Evolutionary conservation across 2,797 vertebrate species (phyloP).

Genomic region (Chiloscyllium punctatum): DNA sequence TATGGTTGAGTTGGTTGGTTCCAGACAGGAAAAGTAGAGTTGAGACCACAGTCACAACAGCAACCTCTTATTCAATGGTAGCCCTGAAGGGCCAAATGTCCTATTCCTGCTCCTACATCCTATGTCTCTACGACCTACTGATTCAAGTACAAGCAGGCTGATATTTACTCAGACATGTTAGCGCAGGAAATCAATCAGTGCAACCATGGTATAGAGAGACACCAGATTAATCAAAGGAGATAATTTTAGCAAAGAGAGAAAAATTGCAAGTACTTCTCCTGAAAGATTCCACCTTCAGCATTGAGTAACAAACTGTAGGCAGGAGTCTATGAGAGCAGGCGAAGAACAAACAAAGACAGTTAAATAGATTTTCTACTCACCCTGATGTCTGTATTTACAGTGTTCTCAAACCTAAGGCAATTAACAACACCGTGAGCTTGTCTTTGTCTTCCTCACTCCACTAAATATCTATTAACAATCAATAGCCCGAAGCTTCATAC

Average conservation of each 20-base stretch:
- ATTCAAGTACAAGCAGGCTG: neutral
- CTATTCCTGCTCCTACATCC: too few species aligned
- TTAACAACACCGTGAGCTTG: conserved; percentile 14
- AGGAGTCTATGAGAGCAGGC: neutral
- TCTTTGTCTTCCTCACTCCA: neutral
- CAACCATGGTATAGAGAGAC: neutral
- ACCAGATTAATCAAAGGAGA: neutral
- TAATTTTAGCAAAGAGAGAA: neutral
- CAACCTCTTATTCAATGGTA: too few species aligned
- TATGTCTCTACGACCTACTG: neutral
- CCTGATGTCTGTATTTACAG: conserved; percentile 19
- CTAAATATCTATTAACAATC: neutral
- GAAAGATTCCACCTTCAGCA: neutral
- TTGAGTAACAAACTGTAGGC: neutral
- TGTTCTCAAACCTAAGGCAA: neutral
- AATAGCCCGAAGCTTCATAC: conserved; percentile 9
- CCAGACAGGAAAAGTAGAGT: too few species aligned
- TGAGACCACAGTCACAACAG: too few species aligned
- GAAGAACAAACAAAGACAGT: neutral
- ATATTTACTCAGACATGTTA: neutral
- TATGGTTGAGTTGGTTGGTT: too few species aligned
- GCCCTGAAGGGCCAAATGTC: too few species aligned
- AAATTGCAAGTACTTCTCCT: neutral
- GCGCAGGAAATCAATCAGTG: neutral
- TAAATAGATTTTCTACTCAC: neutral